Base-by-base conservation (phyloP, 2,797 vertebrate species). In the Myotis vivesi region DNA sequence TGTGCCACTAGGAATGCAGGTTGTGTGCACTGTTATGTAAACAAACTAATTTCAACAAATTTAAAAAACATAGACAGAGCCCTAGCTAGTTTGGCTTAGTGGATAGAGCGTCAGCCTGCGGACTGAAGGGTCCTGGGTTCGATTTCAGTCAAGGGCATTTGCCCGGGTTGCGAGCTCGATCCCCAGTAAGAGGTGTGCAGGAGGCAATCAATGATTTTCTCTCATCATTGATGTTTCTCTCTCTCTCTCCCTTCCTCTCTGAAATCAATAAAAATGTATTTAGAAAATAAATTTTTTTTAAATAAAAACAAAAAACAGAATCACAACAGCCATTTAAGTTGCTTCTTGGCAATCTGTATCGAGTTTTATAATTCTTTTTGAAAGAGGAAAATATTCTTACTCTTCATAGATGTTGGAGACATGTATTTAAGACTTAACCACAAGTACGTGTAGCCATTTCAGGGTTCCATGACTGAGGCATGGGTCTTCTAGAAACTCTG, bases 291-390 rank as follows among this genome's bases (percentile, higher is more conserved):
- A 13, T 46, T 12, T 12, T 46, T 12, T 46, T 46, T 13, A 46
- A 46, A 46, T 46, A 46, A 46, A 46, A 46, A 46, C 15, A 46
- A 46, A 46, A 46, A 15, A 46, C 46, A 13, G 46, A 46, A 59
- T 93, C n/a, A 88, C 30, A 51, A 5, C 8, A 57, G 13, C 12
- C 2, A 17, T 68, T 87, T 80, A 86, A 73, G 8, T 49, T 76
- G 2, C 72, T 94, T 81, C n/a, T 12, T 75, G 81, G 38, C 28
- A 66, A 62, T 64, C 38, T 71, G 8, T 76, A 86, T 76, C 12
- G 5, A 86, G 85, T 93, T 94, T 91, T 85, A n/a, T 80, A 84
- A 64, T 69, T n/a, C 3, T 75, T 82, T 81, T 75, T 76, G 41
- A 83, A 95, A 88, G 22, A 75, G 2, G 38, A 75, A 86, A 86